Conservation (phyloP, 2,888 invertebrate genomes). For the Drosophila falleni region DNA sequence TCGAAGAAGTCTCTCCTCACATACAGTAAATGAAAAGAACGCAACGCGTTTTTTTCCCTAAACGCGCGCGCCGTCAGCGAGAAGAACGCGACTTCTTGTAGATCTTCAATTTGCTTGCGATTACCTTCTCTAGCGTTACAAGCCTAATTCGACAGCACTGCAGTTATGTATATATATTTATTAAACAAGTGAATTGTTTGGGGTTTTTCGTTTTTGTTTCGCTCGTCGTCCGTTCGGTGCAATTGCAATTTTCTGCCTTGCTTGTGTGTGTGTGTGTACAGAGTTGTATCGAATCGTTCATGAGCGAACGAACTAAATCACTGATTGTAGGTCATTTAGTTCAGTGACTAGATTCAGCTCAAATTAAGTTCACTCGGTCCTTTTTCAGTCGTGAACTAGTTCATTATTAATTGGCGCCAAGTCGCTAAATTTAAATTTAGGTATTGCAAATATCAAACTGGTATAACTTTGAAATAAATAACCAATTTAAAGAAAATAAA, state of each 20-base stretch:
- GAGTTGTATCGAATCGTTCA: slow-evolving; percentile 10
- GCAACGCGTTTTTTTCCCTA: slow-evolving; percentile 73
- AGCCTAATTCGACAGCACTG: slow-evolving; percentile 33
- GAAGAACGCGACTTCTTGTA: slow-evolving; percentile 45
- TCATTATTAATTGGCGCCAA: no score
- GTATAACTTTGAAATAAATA: no score
- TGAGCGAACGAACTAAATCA: no score
- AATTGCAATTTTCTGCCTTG: slow-evolving; percentile 70
- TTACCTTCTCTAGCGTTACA: slow-evolving; percentile 33
- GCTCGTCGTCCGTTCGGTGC: slow-evolving; percentile 67
- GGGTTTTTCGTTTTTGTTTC: slow-evolving; percentile 62
- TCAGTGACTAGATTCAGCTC: no score
- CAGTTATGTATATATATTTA: slow-evolving; percentile 41
- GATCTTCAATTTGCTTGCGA: slow-evolving; percentile 28
- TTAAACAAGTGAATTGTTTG: slow-evolving; percentile 62
- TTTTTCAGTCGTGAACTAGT: no score
- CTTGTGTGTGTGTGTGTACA: slow-evolving; percentile 55
- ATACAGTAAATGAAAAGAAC: slow-evolving; percentile 73
- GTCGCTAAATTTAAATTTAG: no score
- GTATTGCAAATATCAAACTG: no score
- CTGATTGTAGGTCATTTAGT: no score
- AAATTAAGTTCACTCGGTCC: no score
- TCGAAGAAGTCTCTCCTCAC: slow-evolving; percentile 60
- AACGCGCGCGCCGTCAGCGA: slow-evolving; percentile 67
- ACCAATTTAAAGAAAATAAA: no score